Conservation (phyloP, 2,113 vertebrate species). For the Isichthys henryi region DNA sequence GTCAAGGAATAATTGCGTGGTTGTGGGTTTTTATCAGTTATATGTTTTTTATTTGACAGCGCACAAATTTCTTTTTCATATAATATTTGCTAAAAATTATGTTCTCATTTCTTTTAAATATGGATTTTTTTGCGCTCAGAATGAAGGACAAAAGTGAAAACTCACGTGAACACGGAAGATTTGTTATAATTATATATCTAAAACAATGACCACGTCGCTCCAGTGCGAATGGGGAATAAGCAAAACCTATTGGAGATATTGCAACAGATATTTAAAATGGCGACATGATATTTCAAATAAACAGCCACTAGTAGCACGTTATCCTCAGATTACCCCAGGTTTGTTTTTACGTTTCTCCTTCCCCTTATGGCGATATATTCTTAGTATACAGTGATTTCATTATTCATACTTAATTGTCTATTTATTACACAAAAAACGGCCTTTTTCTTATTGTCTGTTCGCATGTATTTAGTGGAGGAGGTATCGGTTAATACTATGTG, state of each 20-base stretch:
- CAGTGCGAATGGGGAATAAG: background rate
- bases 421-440: background rate
- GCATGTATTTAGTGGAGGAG: background rate
- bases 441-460: background rate
- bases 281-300: background rate
- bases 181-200: background rate
- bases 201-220: background rate
- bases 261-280: background rate
- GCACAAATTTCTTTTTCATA: background rate
- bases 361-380: background rate
- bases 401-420: background rate
- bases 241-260: background rate
- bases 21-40: background rate
- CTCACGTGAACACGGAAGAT: background rate
- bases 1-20: background rate
- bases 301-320: background rate
- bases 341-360: background rate
- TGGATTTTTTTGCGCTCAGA: background rate
- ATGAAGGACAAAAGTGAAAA: background rate
- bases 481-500: background rate
- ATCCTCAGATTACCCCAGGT: background rate
- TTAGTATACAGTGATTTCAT: background rate
- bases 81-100: background rate
- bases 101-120: background rate
- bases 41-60: background rate